Base-by-base conservation (phyloP, 1,140 invertebrate genomes). In the Proctacanthus coquilletti region DNA sequence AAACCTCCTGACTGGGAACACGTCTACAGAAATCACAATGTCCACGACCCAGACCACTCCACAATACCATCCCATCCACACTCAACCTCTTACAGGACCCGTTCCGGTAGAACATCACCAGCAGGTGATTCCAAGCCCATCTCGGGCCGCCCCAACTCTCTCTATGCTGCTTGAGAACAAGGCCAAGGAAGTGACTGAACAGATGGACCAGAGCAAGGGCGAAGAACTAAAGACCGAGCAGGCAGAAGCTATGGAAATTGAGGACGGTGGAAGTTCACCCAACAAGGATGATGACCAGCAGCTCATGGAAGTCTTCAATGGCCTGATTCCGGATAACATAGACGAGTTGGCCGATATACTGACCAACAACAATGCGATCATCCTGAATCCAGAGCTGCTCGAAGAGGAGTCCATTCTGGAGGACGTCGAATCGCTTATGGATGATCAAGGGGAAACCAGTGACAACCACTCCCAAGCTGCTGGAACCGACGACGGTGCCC, bases 151-250 rank as follows among this genome's bases (percentile, higher is more conserved):
- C 1, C 74, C 76, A 0, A 78, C 76, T 0, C 51, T 78, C 0
- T 76, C 74, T 0, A 71, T 75, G 63, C 52, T 77, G 5, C 48
- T 78, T n/a, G 74, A 77, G 45, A 68, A 68, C 33, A 68, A 63
- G n/a, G n/a, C n/a, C n/a, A n/a, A n/a, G n/a, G n/a, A n/a, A n/a
- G n/a, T n/a, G n/a, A n/a, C n/a, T n/a, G 9, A 21, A 18, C 41
- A 14, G 48, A 37, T 29, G 25, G 40, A 35, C 31, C 2, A 43
- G 52, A 31, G 14, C 3, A 18, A 34, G 11, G 33, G 15, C 11
- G 33, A 62, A 45, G 47, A 60, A 13, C 56, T 60, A 38, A 62
- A 63, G 41, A 46, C 46, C 4, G 60, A 56, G 14, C 61, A 62
- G 48, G 53, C 59, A 15, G 63, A 63, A 41, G 47, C 36, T 13